phyloP scores from a whole-genome alignment of 2,113 vertebrate species.

The Sinocyclocheilus anshuiensis region DNA sequence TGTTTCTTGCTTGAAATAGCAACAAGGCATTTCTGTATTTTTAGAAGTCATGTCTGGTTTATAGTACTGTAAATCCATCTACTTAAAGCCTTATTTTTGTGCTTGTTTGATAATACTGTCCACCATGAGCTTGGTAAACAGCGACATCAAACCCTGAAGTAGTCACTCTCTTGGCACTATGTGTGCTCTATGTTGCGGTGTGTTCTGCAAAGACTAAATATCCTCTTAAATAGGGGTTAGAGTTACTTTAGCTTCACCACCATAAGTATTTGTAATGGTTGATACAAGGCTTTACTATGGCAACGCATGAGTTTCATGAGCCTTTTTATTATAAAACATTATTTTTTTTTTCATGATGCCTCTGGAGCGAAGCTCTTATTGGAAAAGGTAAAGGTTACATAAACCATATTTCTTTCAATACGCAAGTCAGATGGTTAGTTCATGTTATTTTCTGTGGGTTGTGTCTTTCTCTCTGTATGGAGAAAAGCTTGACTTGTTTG shows the following conservation, averaged over 20 bases:
- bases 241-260: conserved; percentile 15
- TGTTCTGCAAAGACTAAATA: conserved; percentile 4
- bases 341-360: neutral
- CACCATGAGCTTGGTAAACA: neutral
- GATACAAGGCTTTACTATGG: conserved; percentile 23
- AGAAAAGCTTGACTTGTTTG: conserved; percentile 40
- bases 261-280: conserved; percentile 23
- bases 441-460: neutral
- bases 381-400: neutral
- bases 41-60: neutral
- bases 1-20: neutral
- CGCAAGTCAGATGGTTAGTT: neutral
- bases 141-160: neutral
- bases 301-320: neutral
- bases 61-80: neutral
- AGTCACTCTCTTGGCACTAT: neutral
- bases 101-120: neutral
- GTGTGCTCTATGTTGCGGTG: neutral
- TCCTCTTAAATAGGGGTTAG: conserved; percentile 22
- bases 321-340: conserved; percentile 31
- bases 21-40: neutral
- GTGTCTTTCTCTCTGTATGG: conserved; percentile 5
- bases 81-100: neutral
- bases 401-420: conserved; percentile 1
- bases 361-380: neutral